These are phyloP conservation scores for Tetramorium simillimum DNA, from an alignment of 1,140 invertebrate species.

Conservation along the genomic window DNA sequence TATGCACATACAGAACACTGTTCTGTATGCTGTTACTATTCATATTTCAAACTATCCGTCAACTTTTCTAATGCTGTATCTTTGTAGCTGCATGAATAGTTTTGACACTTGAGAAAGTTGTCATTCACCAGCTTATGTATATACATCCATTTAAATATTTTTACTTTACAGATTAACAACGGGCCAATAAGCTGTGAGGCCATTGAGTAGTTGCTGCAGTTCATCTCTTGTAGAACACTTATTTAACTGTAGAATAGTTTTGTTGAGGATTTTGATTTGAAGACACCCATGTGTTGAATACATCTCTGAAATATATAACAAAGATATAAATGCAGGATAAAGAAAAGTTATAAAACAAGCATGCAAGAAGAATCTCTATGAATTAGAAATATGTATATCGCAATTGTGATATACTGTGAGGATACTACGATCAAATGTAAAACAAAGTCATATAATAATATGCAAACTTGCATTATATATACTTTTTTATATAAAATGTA, in stretches of 20 bases:
- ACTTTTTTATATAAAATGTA: neutral
- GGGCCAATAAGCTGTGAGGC: slow-evolving; percentile 51
- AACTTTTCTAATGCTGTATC: slow-evolving; percentile 49
- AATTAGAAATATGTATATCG: slow-evolving; percentile 7
- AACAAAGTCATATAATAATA: neutral
- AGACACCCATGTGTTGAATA: slow-evolving; percentile 95
- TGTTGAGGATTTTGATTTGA: slow-evolving; percentile 91
- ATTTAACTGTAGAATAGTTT: slow-evolving; percentile 88
- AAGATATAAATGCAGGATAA: slow-evolving; percentile 2
- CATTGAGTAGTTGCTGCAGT: slow-evolving; percentile 60
- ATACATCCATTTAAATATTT: slow-evolving; percentile 68
- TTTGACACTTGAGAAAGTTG: slow-evolving; percentile 30
- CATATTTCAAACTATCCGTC: slow-evolving; percentile 1
- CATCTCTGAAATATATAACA: slow-evolving; percentile 89
- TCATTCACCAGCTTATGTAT: slow-evolving; percentile 66
- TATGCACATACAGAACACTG: neutral
- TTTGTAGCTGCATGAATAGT: slow-evolving; percentile 41
- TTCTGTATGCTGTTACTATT: slow-evolving; percentile 39
- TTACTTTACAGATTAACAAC: slow-evolving; percentile 69
- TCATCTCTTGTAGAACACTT: slow-evolving; percentile 72
- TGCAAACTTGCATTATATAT: neutral
- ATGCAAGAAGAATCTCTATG: neutral
- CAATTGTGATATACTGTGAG: neutral
- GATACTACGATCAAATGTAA: neutral
- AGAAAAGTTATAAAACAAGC: slow-evolving; percentile 2